Base-by-base conservation (phyloP, 2,888 invertebrate genomes). In the Xestobium rufovillosum region DNA sequence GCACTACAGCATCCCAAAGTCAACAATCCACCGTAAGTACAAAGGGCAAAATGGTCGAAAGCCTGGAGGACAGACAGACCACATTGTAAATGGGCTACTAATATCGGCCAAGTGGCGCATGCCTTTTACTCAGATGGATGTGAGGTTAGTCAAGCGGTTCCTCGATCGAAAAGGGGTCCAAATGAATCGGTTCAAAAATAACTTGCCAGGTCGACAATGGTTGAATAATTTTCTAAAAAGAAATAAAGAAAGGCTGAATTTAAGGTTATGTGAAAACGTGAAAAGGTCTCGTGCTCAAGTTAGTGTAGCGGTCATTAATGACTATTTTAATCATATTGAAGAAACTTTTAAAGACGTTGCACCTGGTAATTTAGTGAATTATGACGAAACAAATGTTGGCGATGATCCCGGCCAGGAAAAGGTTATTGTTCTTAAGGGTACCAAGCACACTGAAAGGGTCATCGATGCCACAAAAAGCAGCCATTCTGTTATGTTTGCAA, bases 381-480 rank as follows among this genome's bases (percentile, higher is more conserved):
- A 19, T n/a, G 6, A 19, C 23, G 23, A 19, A 19, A 19, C 23
- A 8, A 19, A 19, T 19, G 6, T 19, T n/a, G n/a, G 6, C 23
- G 23, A 19, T n/a, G 23, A 19, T 19, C 23, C 23, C 6, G 23
- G 23, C 23, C 23, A n/a, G n/a, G n/a, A 8, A 19, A 19, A 19
- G n/a, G 23, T 19, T n/a, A 19, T 19, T 19, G 23, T 19, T 6
- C 23, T 6, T n/a, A 19, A n/a, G 23, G n/a, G n/a, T 6, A 8
- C 6, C n/a, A 19, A 19, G 23, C 6, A n/a, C 6, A n/a, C 23
- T 19, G 23, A 19, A 19, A 19, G n/a, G n/a, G 23, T 19, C n/a
- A 8, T 19, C 6, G 23, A 19, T 19, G n/a, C 23, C 6, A 8
- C 23, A n/a, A 19, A 19, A 19, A 19, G 23, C n/a, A n/a, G 6